Evolutionary conservation across 2,888 invertebrate species (phyloP).

Genomic region (Cataglyphis altisquamis): DNA sequence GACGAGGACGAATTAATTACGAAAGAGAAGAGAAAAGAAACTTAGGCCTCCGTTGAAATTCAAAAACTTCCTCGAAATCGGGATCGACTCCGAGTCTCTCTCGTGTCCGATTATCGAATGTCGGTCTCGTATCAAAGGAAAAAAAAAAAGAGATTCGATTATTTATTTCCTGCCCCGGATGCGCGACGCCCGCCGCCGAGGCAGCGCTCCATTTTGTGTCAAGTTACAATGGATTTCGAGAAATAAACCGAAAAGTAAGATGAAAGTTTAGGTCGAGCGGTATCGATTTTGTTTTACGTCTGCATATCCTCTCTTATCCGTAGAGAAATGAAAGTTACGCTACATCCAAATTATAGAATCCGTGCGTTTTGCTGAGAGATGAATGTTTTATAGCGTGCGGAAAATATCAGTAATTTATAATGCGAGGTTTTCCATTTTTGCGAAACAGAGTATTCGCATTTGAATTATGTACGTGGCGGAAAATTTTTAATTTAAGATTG

Average conservation of each 20-base stretch:
- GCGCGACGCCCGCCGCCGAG: constrained; percentile 21
- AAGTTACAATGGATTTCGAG: constrained; percentile 54
- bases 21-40: constrained; percentile 41
- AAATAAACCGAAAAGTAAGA: constrained; percentile 55
- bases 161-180: constrained; percentile 45
- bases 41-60: constrained; percentile 34
- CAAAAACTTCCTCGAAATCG: constrained; percentile 14
- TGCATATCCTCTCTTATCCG: constrained; percentile 17
- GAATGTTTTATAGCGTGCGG: constrained; percentile 14
- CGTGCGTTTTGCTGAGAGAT: constrained; percentile 20
- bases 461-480: neutral
- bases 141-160: constrained; percentile 49
- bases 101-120: constrained; percentile 39
- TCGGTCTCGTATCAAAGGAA: constrained; percentile 47
- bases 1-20: constrained; percentile 81
- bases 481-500: neutral
- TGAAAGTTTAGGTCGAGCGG: constrained; percentile 43
- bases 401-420: neutral
- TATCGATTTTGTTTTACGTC: constrained; percentile 50
- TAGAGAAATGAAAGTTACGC: constrained; percentile 32
- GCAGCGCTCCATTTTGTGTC: constrained; percentile 47
- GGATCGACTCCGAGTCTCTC: neutral
- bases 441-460: neutral
- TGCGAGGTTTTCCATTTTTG: neutral
- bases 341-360: neutral